Conservation (phyloP, 2,888 invertebrate genomes). For the Heliconius aoede region DNA sequence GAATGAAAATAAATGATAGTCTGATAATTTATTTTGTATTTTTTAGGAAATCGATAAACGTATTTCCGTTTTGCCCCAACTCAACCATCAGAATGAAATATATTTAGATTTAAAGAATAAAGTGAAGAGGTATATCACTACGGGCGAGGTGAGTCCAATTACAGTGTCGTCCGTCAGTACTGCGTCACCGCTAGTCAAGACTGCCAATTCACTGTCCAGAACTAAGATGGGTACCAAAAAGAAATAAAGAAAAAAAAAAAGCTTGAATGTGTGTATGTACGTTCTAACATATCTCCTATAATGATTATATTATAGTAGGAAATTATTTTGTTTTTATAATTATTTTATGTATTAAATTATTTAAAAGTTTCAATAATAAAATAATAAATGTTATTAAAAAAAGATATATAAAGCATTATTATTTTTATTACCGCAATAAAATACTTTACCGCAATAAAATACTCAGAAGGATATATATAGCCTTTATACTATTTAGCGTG, state of each 20-base stretch:
- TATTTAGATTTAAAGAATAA: slow-evolving; percentile 60
- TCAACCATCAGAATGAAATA: slow-evolving; percentile 64
- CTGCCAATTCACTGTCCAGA: slow-evolving; percentile 45
- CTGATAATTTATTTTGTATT: no score
- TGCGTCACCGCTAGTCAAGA: slow-evolving; percentile 43
- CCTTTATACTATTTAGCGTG: no score
- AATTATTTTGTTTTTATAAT: no score
- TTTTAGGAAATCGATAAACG: slow-evolving; percentile 62
- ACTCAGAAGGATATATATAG: no score
- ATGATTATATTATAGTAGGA: no score
- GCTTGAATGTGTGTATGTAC: background rate
- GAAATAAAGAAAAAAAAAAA: slow-evolving; percentile 17
- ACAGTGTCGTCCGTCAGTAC: slow-evolving; percentile 27
- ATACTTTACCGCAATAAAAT: no score
- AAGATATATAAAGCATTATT: no score
- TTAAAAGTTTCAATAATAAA: no score
- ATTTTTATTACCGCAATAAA: no score
- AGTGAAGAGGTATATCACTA: slow-evolving; percentile 54
- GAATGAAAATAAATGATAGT: background rate
- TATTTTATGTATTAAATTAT: no score
- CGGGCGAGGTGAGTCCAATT: slow-evolving; percentile 51
- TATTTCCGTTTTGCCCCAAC: slow-evolving; percentile 63
- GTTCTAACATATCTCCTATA: no score
- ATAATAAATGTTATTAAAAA: no score
- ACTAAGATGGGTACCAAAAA: slow-evolving; percentile 39